Conservation (phyloP, 1,140 invertebrate species). For the Battus philenor region DNA sequence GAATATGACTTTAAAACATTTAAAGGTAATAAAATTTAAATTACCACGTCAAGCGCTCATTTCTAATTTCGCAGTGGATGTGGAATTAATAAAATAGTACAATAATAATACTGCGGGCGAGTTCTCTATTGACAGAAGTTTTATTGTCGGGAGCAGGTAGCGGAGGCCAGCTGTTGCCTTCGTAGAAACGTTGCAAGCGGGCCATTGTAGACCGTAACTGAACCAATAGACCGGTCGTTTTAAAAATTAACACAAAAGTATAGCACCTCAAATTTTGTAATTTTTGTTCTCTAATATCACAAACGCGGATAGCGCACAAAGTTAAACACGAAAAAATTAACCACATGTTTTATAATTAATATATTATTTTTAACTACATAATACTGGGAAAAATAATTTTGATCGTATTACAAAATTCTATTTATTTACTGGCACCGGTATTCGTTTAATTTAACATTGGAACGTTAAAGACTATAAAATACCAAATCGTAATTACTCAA, state of each 20-base stretch:
- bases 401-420: too few relatives aligned
- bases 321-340: too few relatives aligned
- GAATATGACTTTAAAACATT: too few relatives aligned
- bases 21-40: too few relatives aligned
- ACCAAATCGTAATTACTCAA: too few relatives aligned
- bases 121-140: conserved; percentile 52
- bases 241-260: conserved; percentile 37
- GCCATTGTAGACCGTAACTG: conserved; percentile 44
- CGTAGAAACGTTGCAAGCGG: conserved; percentile 45
- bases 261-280: conserved; percentile 1
- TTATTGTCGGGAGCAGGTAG: conserved; percentile 65
- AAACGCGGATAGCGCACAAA: conserved; percentile 5
- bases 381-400: too few relatives aligned
- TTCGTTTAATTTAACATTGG: too few relatives aligned
- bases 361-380: too few relatives aligned
- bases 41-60: too few relatives aligned
- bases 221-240: conserved; percentile 36
- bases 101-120: conserved; percentile 51
- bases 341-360: too few relatives aligned
- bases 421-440: too few relatives aligned
- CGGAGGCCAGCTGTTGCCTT: conserved; percentile 54
- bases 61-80: conserved; percentile 7
- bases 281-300: background rate
- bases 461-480: too few relatives aligned
- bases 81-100: conserved; percentile 33